Evolutionary conservation across 2,888 invertebrate genomes (phyloP), one percentile per base, ranked within the genome.

Genomic region (Rhabditophanes sp.): DNA sequence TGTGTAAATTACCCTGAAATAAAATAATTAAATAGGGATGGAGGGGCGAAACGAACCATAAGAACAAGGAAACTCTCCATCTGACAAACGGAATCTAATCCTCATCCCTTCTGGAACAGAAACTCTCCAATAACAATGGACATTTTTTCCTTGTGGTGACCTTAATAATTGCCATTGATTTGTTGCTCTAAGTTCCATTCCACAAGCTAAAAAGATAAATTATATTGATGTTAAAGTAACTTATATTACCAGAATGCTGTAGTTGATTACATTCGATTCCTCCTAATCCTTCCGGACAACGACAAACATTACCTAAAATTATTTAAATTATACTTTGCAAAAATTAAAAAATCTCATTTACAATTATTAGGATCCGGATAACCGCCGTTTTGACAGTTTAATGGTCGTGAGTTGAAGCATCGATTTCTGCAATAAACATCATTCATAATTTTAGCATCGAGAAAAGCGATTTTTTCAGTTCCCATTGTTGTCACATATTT

Each of bases 401-500:
- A 33, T 19, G 46, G 45, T 21, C 39, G 42, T 20, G 50, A 40
- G 24, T 49, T 49, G 11, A 36, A 34, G 31, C 56, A 56, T 3
- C 48, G 48, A 62, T 58, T 54, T 14, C 57, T 52, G 41, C 61
- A 61, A 32, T 61, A 61, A 29, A 61, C 59, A 37, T 61, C 61
- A 37, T 61, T 61, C 47, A 61, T 60, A 34, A 61, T 54, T 29
- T 61, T 61, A 9, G 60, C 59, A 38, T 61, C 61, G 21, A 61
- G 43, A 38, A 61, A 61, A 4, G 61, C 61, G 60, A 61, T 61
- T 35, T 49, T 47, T 41, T 61, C 61, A 8, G 61, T 61, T 22
- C 61, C 61, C 61, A 61, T 61, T 24, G 61, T 60, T 27, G 61
- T 62, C 21, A 61, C 61, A 39, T 61, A 61, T 38, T 61, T 61